phyloP scores from a whole-genome alignment of 2,888 invertebrate genomes.

The Ennomos fuscantarius region DNA sequence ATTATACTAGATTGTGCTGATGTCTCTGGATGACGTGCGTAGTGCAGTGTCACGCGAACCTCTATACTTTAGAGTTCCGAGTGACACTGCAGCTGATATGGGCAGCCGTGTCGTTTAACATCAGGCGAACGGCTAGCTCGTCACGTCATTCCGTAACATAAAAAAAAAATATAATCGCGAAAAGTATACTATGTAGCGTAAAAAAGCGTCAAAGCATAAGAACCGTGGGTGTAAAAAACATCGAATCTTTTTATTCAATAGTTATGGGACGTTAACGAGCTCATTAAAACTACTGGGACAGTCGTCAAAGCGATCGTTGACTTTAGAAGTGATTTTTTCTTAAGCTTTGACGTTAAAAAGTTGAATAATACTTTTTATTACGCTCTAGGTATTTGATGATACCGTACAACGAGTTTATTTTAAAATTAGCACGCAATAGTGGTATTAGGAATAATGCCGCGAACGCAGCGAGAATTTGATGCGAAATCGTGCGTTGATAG shows the following conservation, averaged over 20 bases:
- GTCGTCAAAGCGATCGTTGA: constrained; percentile 12
- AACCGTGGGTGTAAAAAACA: no score
- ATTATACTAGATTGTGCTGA: no score
- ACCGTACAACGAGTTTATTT: neutral
- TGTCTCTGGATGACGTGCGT: no score
- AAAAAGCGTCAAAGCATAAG: no score
- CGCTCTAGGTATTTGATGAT: neutral
- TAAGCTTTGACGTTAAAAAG: constrained; percentile 4
- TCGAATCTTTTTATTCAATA: constrained; percentile 19
- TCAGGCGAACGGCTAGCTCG: no score
- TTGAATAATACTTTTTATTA: neutral
- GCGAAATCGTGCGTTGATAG: constrained; percentile 15
- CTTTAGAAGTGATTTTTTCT: constrained; percentile 11
- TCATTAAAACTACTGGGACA: constrained; percentile 27
- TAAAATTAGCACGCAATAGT: constrained; percentile 6
- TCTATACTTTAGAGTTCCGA: no score
- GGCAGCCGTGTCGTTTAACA: no score
- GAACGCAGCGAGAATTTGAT: constrained; percentile 12
- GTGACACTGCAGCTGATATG: no score
- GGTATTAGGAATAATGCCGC: constrained; percentile 15
- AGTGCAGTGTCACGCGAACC: no score
- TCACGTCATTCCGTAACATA: no score
- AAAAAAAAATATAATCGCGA: no score
- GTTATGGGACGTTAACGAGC: constrained; percentile 18
- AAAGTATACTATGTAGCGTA: no score